These are phyloP conservation scores for Toxotes jaculatrix DNA, from an alignment of 2,113 vertebrate genomes.

Conservation along the genomic window DNA sequence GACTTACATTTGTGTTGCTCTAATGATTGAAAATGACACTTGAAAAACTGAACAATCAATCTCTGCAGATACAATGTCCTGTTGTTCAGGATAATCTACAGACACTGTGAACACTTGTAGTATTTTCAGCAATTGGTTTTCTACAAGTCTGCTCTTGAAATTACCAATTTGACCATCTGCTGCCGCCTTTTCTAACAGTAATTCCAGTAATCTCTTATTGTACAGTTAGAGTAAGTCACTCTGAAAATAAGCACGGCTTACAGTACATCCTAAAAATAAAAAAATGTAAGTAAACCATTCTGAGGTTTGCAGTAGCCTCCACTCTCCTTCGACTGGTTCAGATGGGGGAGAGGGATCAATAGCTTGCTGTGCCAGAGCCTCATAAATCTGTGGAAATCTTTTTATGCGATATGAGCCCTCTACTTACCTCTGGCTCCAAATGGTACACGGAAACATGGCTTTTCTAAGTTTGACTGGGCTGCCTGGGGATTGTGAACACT, in stretches of 20 bases:
- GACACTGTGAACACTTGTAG: background rate
- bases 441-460: slow-evolving; percentile 34
- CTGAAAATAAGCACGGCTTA: slow-evolving; percentile 4
- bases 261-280: background rate
- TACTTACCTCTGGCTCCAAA: slow-evolving; percentile 56
- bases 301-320: slow-evolving; percentile 33
- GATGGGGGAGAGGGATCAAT: slow-evolving; percentile 53
- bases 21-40: background rate
- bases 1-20: background rate
- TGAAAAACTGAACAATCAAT: background rate
- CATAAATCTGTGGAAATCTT: slow-evolving; percentile 67
- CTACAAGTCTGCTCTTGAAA: background rate
- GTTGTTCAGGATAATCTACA: background rate
- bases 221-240: slow-evolving; percentile 8
- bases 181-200: background rate
- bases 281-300: slow-evolving; percentile 3
- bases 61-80: background rate
- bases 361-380: slow-evolving; percentile 34
- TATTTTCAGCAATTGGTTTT: background rate
- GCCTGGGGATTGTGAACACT: slow-evolving; percentile 24
- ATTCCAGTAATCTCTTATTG: background rate
- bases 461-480: slow-evolving; percentile 19
- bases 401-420: slow-evolving; percentile 58
- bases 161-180: background rate
- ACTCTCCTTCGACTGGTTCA: slow-evolving; percentile 7